phyloP scores from a whole-genome alignment of 2,797 vertebrate species.

The Hafferia zeledoni region DNA sequence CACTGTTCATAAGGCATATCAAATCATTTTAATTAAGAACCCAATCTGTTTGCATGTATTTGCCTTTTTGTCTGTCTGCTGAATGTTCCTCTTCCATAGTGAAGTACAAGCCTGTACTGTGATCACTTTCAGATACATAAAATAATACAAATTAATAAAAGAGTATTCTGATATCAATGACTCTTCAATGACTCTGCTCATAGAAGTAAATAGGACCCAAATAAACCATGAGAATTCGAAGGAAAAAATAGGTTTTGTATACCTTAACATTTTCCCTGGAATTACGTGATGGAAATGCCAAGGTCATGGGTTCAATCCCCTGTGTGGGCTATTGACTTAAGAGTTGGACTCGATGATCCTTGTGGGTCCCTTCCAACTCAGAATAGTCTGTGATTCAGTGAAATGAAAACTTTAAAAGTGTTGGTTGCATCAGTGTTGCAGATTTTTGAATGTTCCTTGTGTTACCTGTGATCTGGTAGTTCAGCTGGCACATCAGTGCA shows the following conservation, averaged over 20 bases:
- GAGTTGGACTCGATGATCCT: too few relatives aligned
- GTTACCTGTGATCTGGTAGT: neutral
- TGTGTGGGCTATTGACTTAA: too few relatives aligned
- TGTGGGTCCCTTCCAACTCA: too few relatives aligned
- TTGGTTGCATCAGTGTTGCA: neutral
- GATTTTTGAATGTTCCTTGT: neutral
- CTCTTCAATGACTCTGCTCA: neutral
- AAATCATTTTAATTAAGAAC: constrained; percentile 48
- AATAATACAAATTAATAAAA: neutral
- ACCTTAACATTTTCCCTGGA: neutral
- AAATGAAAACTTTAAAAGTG: neutral
- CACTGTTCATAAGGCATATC: neutral
- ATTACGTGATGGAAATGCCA: neutral
- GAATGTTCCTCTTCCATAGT: neutral
- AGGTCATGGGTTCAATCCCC: too few relatives aligned
- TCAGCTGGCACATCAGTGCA: neutral
- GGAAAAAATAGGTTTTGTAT: neutral
- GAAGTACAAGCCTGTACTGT: neutral
- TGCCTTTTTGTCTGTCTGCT: neutral
- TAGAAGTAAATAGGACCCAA: neutral
- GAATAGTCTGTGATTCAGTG: too few relatives aligned
- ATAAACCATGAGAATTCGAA: neutral
- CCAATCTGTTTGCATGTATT: neutral
- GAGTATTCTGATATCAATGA: neutral
- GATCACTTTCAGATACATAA: neutral